These are phyloP conservation scores for Scolopax bukidnonensis DNA, from an alignment of 2,797 vertebrate genomes.

Conservation along the genomic window DNA sequence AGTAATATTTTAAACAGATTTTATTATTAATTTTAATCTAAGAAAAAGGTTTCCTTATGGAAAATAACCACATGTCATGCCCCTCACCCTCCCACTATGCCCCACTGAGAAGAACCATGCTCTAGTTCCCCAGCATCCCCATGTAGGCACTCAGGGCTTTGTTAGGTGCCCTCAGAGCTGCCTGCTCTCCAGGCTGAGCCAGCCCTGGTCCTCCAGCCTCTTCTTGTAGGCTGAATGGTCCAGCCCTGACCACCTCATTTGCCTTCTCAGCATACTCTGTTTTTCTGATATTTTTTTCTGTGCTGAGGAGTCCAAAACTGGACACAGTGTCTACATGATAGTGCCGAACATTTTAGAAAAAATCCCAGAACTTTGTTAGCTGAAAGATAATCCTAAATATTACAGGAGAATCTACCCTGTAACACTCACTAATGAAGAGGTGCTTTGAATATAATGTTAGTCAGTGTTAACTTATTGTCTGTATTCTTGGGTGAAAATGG, in stretches of 20 bases:
- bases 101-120: fast-evolving
- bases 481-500: neutral
- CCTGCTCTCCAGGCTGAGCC: neutral
- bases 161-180: neutral
- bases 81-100: fast-evolving
- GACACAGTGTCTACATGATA: neutral
- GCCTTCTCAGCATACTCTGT: neutral
- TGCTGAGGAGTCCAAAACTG: neutral
- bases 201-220: neutral
- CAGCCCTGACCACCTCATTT: neutral
- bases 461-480: neutral
- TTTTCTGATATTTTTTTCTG: neutral
- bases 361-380: neutral
- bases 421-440: neutral
- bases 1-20: neutral
- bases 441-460: neutral
- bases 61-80: neutral
- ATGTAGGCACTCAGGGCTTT: fast-evolving
- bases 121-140: fast-evolving
- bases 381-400: neutral
- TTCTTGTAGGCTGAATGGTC: neutral
- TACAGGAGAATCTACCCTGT: neutral
- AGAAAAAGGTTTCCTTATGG: neutral
- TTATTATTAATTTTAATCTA: neutral
- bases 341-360: neutral